Evolutionary conservation across 23 tunicate genomes (phyloP).

Genomic region (Trididemnum nubilum): DNA sequence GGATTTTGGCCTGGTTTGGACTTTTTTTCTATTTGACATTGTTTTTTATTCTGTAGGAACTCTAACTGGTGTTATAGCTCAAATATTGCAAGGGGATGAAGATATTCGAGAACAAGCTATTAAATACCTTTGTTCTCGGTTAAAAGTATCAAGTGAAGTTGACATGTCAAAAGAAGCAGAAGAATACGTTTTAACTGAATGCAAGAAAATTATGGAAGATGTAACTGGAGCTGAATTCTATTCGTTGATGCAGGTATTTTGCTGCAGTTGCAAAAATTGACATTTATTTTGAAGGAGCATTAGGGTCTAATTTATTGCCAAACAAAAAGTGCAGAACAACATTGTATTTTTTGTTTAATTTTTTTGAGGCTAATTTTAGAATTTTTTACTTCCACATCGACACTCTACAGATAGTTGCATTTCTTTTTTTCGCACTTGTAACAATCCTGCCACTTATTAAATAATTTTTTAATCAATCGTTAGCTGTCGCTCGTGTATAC

Average conservation of each 20-base stretch:
- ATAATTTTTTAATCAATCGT: too few relatives aligned
- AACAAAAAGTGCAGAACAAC: not conserved
- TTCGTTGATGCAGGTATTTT: conserved; percentile 72
- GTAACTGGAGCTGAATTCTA: conserved; percentile 89
- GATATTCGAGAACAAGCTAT: conserved; percentile 74
- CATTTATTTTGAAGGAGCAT: not conserved
- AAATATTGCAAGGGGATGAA: conserved; percentile 74
- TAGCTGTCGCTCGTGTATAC: too few relatives aligned
- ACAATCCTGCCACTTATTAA: too few relatives aligned
- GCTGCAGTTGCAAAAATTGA: too few relatives aligned
- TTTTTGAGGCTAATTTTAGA: not conserved
- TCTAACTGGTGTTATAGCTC: conserved; percentile 65
- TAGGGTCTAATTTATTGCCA: too few relatives aligned
- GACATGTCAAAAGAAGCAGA: conserved; percentile 85
- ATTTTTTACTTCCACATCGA: too few relatives aligned
- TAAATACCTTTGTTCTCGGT: conserved; percentile 56
- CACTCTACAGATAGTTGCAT: too few relatives aligned
- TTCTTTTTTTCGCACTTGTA: too few relatives aligned
- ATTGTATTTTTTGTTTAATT: not conserved
- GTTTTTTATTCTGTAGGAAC: conserved; percentile 52
- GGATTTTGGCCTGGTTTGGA: too few relatives aligned
- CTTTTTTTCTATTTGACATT: not conserved
- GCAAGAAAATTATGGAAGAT: conserved; percentile 75
- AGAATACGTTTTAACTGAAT: conserved; percentile 67
- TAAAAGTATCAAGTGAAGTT: conserved; percentile 57